Evolutionary conservation across 2,113 vertebrate species (phyloP), one percentile per base, ranked within the genome.

Genomic region (Capra hircus): DNA sequence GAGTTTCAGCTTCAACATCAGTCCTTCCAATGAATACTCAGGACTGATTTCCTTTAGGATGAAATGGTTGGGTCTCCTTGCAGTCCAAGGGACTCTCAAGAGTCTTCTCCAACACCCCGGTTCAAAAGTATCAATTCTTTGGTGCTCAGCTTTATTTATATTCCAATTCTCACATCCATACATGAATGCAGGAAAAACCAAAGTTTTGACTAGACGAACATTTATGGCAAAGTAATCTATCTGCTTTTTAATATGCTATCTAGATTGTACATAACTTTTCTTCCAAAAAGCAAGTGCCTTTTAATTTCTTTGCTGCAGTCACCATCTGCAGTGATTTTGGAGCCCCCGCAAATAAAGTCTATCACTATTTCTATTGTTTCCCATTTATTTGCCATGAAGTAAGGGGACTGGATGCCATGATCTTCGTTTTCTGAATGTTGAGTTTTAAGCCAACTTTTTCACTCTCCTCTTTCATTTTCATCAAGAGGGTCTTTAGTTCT

Each of bases 41-140:
- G n/a, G 64, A 21, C 2, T 36, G 64, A 36, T 71, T 11, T 71
- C 9, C 8, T 36, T 36, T 71, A 71, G 64, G n/a, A 36, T 6
- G 9, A 2, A 71, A 5, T 36, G 8, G 17, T 36, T 67, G 64
- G 17, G 0, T 36, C 1, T 36, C 17, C 33, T 67, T 9, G 4
- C 17, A 36, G 17, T 19, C 4, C 64, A n/a, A 36, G 64, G 64
- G 17, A 67, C 64, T 67, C 33, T 67, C 8, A 36, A 67, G 64
- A 67, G 2, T 36, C 17, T 67, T 67, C 64, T 36, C 8, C 64
- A 36, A 36, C 16, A 67, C 33, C 16, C 5, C 4, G 1, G 64
- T 67, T 10, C 64, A 21, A 67, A 67, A 67, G 64, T 17, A 67
- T 67, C 17, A 36, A 10, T 67, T 67, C 33, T 36, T 36, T n/a